phyloP scores from a whole-genome alignment of 1,140 invertebrate genomes.

The Drosophila sulfurigaster region DNA sequence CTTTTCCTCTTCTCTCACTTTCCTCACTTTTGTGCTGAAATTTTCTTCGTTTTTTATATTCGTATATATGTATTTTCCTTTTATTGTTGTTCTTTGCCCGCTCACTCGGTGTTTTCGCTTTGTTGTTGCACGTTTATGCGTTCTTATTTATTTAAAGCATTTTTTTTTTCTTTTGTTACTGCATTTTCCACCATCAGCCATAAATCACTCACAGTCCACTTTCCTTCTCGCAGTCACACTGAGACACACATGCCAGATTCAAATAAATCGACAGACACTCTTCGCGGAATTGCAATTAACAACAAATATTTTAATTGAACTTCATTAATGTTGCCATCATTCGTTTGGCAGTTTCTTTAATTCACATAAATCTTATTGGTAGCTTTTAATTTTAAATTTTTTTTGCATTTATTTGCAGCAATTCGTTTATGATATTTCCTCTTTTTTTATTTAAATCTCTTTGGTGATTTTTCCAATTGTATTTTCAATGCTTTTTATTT shows the following conservation, averaged over 20 bases:
- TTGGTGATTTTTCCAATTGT: conserved; percentile 9
- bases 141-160: conserved; percentile 33
- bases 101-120: background rate
- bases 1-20: conserved; percentile 17
- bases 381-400: background rate
- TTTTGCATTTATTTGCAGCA: background rate
- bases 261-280: conserved; percentile 5
- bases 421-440: too few species aligned
- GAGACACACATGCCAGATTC: conserved; percentile 15
- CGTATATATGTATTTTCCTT: background rate
- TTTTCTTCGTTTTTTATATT: conserved; percentile 18
- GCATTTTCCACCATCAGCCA: conserved; percentile 22
- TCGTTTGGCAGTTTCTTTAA: background rate
- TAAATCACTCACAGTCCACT: conserved; percentile 21
- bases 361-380: background rate
- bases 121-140: conserved; percentile 23
- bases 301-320: conserved; percentile 13
- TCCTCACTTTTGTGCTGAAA: conserved; percentile 21
- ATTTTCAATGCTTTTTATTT: background rate
- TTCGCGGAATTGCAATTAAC: background rate
- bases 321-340: background rate
- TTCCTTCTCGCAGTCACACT: background rate
- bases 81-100: conserved; percentile 24
- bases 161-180: conserved; percentile 44
- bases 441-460: too few species aligned